A percentile compares a stretch with the other conserved stretches of the same genome.
Conservation (phyloP, 2,113 vertebrate genomes). For the Meles meles region DNA sequence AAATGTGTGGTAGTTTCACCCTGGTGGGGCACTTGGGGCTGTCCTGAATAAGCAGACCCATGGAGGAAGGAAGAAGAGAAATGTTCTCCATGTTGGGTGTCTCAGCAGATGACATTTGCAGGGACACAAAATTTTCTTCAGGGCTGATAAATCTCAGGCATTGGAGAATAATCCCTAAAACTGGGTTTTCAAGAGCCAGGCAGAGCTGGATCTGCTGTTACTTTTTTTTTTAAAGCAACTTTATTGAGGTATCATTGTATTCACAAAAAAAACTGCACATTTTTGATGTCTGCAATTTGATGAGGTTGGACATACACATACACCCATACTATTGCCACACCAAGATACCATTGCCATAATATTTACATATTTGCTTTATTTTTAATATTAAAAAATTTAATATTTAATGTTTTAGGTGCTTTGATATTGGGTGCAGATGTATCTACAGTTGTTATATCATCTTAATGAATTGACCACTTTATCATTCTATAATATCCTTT, state of each 20-base stretch:
- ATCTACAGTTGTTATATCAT: not conserved
- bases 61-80: conserved; percentile 74
- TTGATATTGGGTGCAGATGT: not conserved
- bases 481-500: not conserved
- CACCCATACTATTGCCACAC: not conserved
- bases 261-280: not conserved
- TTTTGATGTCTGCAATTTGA: not conserved
- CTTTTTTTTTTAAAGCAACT: not conserved
- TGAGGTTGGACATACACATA: not conserved
- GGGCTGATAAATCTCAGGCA: no score
- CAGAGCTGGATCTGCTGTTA: no score
- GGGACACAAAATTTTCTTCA: no score
- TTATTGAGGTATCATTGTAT: not conserved
- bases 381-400: not conserved
- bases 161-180: no score
- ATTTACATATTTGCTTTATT: not conserved
- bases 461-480: not conserved
- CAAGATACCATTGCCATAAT: not conserved
- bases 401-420: not conserved
- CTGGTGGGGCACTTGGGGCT: conserved; percentile 79
- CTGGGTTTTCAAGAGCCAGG: no score
- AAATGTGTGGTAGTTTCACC: rapidly evolving
- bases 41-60: conserved; percentile 64
- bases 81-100: not conserved
- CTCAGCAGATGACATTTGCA: no score